A percentile compares a stretch with the other conserved stretches of the same genome.
Conservation (phyloP, 2,797 vertebrate genomes). For the Spheniscus humboldti region DNA sequence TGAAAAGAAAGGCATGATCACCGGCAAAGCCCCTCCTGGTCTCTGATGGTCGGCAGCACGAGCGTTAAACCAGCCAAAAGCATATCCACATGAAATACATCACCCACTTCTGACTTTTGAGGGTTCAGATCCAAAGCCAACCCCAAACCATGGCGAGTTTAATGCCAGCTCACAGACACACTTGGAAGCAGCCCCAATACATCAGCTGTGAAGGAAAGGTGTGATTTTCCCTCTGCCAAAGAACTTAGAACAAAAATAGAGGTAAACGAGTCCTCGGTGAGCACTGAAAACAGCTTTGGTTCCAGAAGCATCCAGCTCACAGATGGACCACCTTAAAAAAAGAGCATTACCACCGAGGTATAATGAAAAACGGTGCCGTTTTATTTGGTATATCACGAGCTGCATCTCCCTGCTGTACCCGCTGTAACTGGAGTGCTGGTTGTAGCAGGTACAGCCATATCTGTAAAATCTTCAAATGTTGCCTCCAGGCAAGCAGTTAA, state of each 20-base stretch:
- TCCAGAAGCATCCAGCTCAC: background rate
- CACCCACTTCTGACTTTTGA: background rate
- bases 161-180: background rate
- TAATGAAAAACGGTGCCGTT: background rate
- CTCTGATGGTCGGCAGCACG: fast-evolving
- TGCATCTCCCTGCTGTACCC: background rate
- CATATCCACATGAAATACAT: background rate
- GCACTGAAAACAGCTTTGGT: background rate
- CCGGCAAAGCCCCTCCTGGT: background rate
- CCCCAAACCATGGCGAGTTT: background rate
- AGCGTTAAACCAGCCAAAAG: background rate
- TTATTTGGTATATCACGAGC: background rate
- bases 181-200: background rate
- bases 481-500: background rate
- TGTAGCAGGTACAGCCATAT: background rate
- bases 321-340: background rate
- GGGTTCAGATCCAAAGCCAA: background rate
- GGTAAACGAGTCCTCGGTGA: background rate
- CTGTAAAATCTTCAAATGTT: background rate
- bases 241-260: background rate
- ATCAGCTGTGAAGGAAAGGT: background rate
- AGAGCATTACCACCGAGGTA: background rate
- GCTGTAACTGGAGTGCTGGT: background rate
- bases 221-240: background rate
- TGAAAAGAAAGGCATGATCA: background rate